phyloP scores from a whole-genome alignment of 2,888 invertebrate species.

The Nephrotoma flavescens region DNA sequence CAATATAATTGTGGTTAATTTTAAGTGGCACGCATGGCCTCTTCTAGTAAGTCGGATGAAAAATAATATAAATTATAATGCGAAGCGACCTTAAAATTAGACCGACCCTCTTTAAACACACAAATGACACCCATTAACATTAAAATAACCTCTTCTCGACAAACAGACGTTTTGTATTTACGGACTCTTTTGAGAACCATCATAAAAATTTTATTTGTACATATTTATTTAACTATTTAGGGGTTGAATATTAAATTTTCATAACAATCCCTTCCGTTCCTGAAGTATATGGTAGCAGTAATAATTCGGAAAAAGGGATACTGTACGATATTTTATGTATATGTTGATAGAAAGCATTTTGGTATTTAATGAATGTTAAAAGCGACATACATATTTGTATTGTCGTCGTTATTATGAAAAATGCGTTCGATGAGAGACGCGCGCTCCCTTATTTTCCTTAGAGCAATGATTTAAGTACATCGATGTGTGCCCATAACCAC shows the following conservation, averaged over 20 bases:
- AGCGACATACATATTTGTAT: not conserved
- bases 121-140: not conserved
- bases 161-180: not conserved
- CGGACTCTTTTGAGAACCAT: not conserved
- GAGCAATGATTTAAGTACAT: not conserved
- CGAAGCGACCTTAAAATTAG: not conserved
- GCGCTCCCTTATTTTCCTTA: not conserved
- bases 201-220: not conserved
- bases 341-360: not conserved
- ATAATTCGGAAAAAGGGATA: not conserved
- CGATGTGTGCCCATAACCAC: too few relatives aligned
- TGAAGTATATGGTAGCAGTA: not conserved
- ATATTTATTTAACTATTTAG: not conserved
- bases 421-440: not conserved
- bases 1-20: not conserved
- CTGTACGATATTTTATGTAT: not conserved
- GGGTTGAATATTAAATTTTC: not conserved
- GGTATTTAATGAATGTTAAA: not conserved
- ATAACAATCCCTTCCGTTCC: not conserved
- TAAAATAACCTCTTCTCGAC: not conserved
- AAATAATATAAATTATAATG: not conserved
- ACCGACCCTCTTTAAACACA: not conserved
- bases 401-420: not conserved
- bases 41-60: not conserved
- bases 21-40: not conserved